Evolutionary conservation across 2,113 vertebrate species (phyloP).

Genomic region (Elanoides forficatus): DNA sequence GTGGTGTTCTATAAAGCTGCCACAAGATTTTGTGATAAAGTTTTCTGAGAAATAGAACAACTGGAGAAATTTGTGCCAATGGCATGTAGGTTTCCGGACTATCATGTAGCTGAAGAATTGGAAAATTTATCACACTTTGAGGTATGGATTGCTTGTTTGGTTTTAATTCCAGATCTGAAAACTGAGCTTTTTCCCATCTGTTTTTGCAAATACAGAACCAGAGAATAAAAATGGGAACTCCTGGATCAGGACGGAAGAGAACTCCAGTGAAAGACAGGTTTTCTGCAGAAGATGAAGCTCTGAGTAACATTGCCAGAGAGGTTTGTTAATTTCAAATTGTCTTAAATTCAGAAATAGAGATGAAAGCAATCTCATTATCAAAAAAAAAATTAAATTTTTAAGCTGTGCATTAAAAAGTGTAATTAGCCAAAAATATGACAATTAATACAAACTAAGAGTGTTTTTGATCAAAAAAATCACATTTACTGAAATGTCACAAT

Average conservation of each 20-base stretch:
- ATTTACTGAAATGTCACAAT: not conserved
- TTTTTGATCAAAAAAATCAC: not conserved
- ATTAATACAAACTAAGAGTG: not conserved
- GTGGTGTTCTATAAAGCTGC: not conserved
- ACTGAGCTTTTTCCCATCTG: not conserved
- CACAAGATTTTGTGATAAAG: not conserved
- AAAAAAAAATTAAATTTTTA: not conserved
- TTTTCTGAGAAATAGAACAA: not conserved
- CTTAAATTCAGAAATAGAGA: not conserved
- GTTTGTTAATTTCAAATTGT: slow-evolving; percentile 66
- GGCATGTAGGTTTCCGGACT: not conserved
- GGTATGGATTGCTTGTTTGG: not conserved
- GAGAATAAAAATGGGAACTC: slow-evolving; percentile 88
- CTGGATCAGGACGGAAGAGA: slow-evolving; percentile 93
- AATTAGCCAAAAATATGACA: not conserved
- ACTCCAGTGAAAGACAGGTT: slow-evolving; percentile 94
- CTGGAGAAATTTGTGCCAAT: not conserved
- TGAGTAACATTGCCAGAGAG: slow-evolving; percentile 95
- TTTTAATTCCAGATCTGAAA: slow-evolving; percentile 45
- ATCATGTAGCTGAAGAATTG: not conserved
- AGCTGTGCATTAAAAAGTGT: not conserved
- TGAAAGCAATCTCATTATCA: not conserved
- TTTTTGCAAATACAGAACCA: slow-evolving; percentile 35
- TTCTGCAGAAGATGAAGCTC: slow-evolving; percentile 95
- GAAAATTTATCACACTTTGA: not conserved